phyloP scores from a whole-genome alignment of 2,888 invertebrate species.

The Apamea epomidion region DNA sequence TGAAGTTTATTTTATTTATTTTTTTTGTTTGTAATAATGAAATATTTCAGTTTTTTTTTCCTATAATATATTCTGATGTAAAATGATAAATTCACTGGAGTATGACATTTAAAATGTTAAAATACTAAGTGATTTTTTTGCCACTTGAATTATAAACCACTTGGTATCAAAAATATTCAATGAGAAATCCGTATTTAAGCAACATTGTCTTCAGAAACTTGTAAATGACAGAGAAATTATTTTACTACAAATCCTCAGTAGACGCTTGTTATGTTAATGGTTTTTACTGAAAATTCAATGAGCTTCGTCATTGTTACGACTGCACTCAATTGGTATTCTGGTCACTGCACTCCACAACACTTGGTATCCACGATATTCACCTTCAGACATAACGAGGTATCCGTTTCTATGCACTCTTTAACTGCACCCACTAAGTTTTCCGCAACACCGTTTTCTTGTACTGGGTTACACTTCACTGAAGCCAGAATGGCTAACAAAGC shows the following conservation, averaged over 20 bases:
- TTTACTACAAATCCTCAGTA: conserved; percentile 42
- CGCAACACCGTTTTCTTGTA: conserved; percentile 83
- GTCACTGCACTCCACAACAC: conserved; percentile 74
- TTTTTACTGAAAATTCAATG: conserved; percentile 52
- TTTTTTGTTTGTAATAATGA: background rate
- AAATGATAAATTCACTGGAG: background rate
- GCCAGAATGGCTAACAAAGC: conserved; percentile 83
- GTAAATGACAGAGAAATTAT: conserved; percentile 18
- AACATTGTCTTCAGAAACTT: conserved; percentile 11
- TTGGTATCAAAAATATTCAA: background rate
- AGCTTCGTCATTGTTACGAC: conserved; percentile 35
- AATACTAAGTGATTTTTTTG: background rate
- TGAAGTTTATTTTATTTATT: background rate
- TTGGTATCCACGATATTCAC: conserved; percentile 84
- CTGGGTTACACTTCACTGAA: conserved; percentile 81
- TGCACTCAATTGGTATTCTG: conserved; percentile 70
- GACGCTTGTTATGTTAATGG: conserved; percentile 43
- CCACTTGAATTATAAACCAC: background rate
- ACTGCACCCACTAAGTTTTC: conserved; percentile 87
- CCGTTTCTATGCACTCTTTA: conserved; percentile 91
- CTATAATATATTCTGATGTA: background rate
- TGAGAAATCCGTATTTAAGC: background rate
- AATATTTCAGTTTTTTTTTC: background rate
- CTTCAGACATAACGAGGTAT: conserved; percentile 91
- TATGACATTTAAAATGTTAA: background rate